These are phyloP conservation scores for Dolomedes plantarius DNA, from an alignment of 2,888 invertebrate species.

Conservation along the genomic window DNA sequence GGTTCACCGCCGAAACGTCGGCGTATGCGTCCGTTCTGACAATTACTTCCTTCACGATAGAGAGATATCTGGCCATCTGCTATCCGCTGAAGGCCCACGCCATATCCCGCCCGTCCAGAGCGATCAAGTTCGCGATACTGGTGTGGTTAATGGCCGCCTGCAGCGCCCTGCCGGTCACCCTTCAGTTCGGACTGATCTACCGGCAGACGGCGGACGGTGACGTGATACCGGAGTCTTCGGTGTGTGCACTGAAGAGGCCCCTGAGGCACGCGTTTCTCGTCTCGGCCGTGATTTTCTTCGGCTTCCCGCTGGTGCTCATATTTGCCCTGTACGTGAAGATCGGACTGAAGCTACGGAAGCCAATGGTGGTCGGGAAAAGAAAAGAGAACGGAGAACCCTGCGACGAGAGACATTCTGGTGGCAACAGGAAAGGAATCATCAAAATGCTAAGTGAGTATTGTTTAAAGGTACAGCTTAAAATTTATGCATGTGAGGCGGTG, in stretches of 20 bases:
- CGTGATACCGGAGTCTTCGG: slow-evolving; percentile 79
- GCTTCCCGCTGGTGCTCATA: slow-evolving; percentile 90
- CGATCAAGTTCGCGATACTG: slow-evolving; percentile 85
- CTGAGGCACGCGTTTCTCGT: slow-evolving; percentile 86
- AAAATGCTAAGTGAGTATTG: slow-evolving; percentile 81
- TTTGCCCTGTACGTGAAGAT: slow-evolving; percentile 83
- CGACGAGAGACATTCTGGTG: not conserved
- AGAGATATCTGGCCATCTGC: slow-evolving; percentile 91
- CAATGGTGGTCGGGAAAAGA: slow-evolving; percentile 2
- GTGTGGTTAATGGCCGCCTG: slow-evolving; percentile 86
- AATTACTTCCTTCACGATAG: slow-evolving; percentile 91
- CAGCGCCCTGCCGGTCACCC: slow-evolving; percentile 78
- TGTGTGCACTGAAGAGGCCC: slow-evolving; percentile 79
- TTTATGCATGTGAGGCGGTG: too few species aligned
- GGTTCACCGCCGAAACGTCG: slow-evolving; percentile 88
- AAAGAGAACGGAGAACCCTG: not conserved
- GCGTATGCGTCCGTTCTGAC: slow-evolving; percentile 85
- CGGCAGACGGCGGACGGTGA: slow-evolving; percentile 65
- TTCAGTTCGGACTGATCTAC: slow-evolving; percentile 85
- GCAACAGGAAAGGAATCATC: slow-evolving; percentile 76
- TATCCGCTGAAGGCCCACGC: slow-evolving; percentile 83
- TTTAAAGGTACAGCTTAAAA: too few species aligned
- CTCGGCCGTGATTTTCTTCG: slow-evolving; percentile 87
- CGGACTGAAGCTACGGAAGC: slow-evolving; percentile 74
- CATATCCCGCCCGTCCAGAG: slow-evolving; percentile 81